A percentile compares a stretch with the other conserved stretches of the same genome.
phyloP scores from a whole-genome alignment of 2,888 invertebrate genomes.

The Melipona beecheii region DNA sequence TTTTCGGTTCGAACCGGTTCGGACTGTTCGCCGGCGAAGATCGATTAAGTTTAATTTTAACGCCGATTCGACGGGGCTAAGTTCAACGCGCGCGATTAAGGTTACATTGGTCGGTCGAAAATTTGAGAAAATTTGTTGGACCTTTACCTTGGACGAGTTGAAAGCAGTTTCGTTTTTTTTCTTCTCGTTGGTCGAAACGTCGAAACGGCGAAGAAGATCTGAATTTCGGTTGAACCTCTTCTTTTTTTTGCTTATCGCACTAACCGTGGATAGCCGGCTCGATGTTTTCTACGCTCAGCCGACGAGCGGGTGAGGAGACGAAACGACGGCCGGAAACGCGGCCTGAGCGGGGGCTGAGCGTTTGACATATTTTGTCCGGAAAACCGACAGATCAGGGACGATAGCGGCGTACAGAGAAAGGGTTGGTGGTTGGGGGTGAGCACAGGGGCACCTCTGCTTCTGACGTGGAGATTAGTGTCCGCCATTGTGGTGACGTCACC shows the following conservation, averaged over 20 bases:
- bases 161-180: neutral
- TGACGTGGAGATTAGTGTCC: slow-evolving; percentile 84
- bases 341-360: slow-evolving; percentile 60
- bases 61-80: slow-evolving; percentile 3
- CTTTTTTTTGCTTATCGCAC: slow-evolving; percentile 27
- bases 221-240: no score
- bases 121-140: neutral
- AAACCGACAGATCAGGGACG: slow-evolving; percentile 82
- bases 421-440: slow-evolving; percentile 62
- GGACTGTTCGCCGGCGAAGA: slow-evolving; percentile 1
- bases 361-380: slow-evolving; percentile 83
- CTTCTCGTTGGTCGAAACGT: slow-evolving; percentile 2
- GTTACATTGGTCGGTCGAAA: neutral
- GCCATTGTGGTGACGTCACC: slow-evolving; percentile 84
- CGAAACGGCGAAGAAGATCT: slow-evolving; percentile 15
- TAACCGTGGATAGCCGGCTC: slow-evolving; percentile 10
- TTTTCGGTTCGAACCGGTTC: neutral
- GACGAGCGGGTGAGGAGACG: slow-evolving; percentile 31
- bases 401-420: slow-evolving; percentile 64
- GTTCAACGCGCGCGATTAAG: slow-evolving; percentile 1
- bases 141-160: neutral
- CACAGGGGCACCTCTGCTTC: slow-evolving; percentile 80
- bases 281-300: slow-evolving; percentile 35
- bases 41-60: slow-evolving; percentile 12
- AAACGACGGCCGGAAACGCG: slow-evolving; percentile 50